Evolutionary conservation across 2,888 invertebrate genomes (phyloP).

Genomic region (Ochropacha duplaris): DNA sequence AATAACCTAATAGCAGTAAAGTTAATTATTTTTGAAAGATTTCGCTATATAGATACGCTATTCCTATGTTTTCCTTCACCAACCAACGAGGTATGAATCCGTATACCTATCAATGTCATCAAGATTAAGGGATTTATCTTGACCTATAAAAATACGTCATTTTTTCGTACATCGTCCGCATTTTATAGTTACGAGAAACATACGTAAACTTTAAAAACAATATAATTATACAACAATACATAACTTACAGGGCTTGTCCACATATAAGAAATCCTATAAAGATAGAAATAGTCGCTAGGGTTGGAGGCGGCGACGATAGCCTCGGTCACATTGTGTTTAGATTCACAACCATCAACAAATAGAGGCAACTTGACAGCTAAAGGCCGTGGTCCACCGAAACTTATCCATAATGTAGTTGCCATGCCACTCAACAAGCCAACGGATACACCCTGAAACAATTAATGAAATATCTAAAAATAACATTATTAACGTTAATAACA

Average conservation of each 20-base stretch:
- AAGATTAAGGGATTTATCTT: too few relatives aligned
- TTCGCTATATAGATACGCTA: too few relatives aligned
- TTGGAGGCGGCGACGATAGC: conserved; percentile 18
- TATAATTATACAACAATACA: neutral
- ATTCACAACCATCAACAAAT: conserved; percentile 84
- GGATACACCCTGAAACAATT: conserved; percentile 85
- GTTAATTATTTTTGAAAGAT: too few relatives aligned
- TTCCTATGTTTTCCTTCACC: too few relatives aligned
- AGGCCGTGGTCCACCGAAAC: conserved; percentile 91
- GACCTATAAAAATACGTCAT: too few relatives aligned
- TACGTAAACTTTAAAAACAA: neutral
- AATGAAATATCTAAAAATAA: too few relatives aligned
- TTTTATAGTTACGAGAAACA: too few relatives aligned
- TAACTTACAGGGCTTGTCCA: conserved; percentile 84
- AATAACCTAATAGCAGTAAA: too few relatives aligned
- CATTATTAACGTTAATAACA: too few relatives aligned
- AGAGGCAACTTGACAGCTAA: conserved; percentile 80
- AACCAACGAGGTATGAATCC: too few relatives aligned
- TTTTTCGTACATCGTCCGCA: too few relatives aligned
- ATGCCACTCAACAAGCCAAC: conserved; percentile 86
- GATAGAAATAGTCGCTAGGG: conserved; percentile 80
- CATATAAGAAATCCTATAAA: conserved; percentile 88
- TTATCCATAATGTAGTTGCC: conserved; percentile 90
- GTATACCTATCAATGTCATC: too few relatives aligned
- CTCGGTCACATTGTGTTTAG: conserved; percentile 59